Percentiles rank a stretch among this genome's conserved stretches.
Evolutionary conservation across 1,140 invertebrate species (phyloP).

Genomic region (Atta texana): DNA sequence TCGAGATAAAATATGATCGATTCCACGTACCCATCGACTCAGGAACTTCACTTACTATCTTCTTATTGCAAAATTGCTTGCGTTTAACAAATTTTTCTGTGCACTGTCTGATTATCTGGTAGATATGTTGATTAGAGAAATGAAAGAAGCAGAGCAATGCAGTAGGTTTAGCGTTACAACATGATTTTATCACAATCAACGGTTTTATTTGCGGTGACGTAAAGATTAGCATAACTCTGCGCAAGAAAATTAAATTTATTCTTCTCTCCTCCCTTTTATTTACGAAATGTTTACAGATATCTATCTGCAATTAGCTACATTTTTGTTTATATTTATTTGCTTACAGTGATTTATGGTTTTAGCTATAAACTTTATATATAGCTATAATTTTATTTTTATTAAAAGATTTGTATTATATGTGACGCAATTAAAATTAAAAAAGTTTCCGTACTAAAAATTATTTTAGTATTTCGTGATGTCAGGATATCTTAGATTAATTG

Average conservation of each 20-base stretch:
- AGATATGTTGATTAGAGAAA: slow-evolving; percentile 61
- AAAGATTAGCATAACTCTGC: slow-evolving; percentile 18
- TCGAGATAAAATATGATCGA: slow-evolving; percentile 20
- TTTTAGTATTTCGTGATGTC: not conserved
- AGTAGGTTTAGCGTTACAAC: slow-evolving; percentile 10
- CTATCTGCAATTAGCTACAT: not conserved
- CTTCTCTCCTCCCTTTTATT: not conserved
- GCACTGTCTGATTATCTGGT: slow-evolving; percentile 46
- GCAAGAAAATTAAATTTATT: slow-evolving; percentile 28
- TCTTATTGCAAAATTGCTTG: slow-evolving; percentile 54
- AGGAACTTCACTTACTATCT: not conserved
- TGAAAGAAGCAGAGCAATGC: slow-evolving; percentile 53
- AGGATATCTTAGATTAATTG: not conserved
- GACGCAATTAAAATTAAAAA: not conserved
- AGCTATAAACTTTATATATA: not conserved
- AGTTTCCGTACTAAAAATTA: not conserved
- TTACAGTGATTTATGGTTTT: not conserved
- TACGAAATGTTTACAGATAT: not conserved
- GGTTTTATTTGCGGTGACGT: slow-evolving; percentile 43
- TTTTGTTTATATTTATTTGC: not conserved
- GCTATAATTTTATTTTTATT: not conserved
- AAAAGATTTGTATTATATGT: not conserved
- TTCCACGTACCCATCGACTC: not conserved
- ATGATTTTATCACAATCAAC: slow-evolving; percentile 44
- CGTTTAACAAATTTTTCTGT: slow-evolving; percentile 25